A percentile compares a stretch with the other conserved stretches of the same genome.
These are phyloP conservation scores for Emydoidea blandingii DNA, from an alignment of 2,797 vertebrate species.

Conservation along the genomic window DNA sequence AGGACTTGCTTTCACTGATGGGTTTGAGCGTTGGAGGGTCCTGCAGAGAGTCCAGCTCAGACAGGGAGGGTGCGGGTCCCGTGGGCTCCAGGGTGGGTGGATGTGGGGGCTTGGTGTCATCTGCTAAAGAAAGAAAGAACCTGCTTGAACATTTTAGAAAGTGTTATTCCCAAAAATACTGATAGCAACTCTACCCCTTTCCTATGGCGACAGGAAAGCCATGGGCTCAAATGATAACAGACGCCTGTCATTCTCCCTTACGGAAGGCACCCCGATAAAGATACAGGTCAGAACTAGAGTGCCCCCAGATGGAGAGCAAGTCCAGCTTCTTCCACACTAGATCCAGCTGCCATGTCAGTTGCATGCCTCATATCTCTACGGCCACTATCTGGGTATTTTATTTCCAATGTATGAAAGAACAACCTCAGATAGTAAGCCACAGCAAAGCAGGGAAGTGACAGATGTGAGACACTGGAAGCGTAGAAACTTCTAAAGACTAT, in stretches of 20 bases:
- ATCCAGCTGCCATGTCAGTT: neutral
- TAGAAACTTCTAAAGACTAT: neutral
- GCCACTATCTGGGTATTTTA: neutral
- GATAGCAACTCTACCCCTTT: neutral
- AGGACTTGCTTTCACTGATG: slow-evolving; percentile 85
- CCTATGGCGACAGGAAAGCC: neutral
- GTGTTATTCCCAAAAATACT: slow-evolving; percentile 32
- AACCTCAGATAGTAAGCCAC: neutral
- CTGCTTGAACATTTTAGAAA: slow-evolving; percentile 75
- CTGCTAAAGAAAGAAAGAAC: slow-evolving; percentile 82
- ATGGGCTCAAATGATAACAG: neutral
- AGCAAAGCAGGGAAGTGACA: neutral
- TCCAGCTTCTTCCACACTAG: neutral
- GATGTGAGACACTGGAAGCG: neutral
- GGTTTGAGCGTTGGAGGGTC: slow-evolving; percentile 95
- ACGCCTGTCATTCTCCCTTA: neutral
- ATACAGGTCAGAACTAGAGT: neutral
- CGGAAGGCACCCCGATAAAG: neutral
- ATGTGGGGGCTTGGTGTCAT: slow-evolving; percentile 90
- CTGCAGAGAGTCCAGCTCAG: slow-evolving; percentile 88
- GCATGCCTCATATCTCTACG: neutral
- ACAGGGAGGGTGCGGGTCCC: slow-evolving; percentile 89
- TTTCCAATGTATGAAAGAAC: neutral
- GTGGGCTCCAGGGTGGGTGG: slow-evolving; percentile 96
- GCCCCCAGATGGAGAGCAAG: neutral